A percentile compares a stretch with the other conserved stretches of the same genome.
Evolutionary conservation across 2,797 vertebrate genomes (phyloP).

Genomic region (Acanthurus tractus): DNA sequence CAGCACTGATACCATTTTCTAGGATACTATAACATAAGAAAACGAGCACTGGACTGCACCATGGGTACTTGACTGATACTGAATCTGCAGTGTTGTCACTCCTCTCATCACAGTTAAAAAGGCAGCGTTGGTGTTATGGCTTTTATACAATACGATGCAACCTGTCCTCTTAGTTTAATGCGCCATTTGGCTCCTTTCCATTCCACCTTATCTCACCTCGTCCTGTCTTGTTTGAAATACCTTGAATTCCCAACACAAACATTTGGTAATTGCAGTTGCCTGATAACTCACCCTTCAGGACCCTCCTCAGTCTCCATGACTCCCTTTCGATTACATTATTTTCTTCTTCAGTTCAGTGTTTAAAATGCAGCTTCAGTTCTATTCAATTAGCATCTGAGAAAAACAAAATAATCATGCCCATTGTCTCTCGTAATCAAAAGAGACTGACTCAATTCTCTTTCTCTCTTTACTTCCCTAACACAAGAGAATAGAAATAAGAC

Average conservation of each 20-base stretch:
- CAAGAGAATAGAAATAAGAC: conserved; percentile 25
- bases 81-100: conserved; percentile 23
- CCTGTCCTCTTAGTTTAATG: conserved; percentile 67
- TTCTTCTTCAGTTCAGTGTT: conserved; percentile 19
- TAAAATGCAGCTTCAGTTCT: conserved; percentile 34
- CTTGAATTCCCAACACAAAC: conserved; percentile 60
- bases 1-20: neutral
- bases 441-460: conserved; percentile 30
- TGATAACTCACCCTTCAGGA: conserved; percentile 51
- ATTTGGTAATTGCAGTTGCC: conserved; percentile 62
- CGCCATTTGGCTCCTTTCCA: conserved; percentile 61
- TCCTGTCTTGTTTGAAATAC: conserved; percentile 52
- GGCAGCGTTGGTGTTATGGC: neutral
- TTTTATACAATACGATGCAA: conserved; percentile 48
- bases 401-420: conserved; percentile 53
- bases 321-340: conserved; percentile 15
- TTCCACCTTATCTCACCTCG: conserved; percentile 57
- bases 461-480: conserved; percentile 19
- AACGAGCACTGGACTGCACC: neutral
- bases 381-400: conserved; percentile 66
- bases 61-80: neutral
- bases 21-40: neutral
- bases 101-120: conserved; percentile 18
- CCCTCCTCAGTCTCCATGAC: conserved; percentile 30
- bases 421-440: conserved; percentile 61